Percentiles rank a stretch among this genome's conserved stretches.
These are phyloP conservation scores for Mylabris sibirica DNA, from an alignment of 2,888 invertebrate species.

Conservation along the genomic window DNA sequence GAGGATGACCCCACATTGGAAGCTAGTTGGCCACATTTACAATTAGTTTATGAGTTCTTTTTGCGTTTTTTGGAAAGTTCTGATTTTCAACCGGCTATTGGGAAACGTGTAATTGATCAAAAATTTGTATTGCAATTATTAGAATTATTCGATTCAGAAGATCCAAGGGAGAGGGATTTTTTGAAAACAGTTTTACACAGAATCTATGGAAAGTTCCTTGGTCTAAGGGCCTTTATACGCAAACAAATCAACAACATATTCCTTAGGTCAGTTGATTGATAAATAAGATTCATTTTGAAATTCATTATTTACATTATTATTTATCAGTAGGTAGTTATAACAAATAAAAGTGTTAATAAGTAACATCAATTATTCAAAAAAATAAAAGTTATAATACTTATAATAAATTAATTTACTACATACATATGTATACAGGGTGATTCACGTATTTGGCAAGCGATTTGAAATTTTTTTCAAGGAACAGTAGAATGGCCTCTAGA, in stretches of 20 bases:
- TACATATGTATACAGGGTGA: too few relatives aligned
- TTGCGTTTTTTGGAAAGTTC: conserved; percentile 97
- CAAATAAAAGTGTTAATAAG: conserved; percentile 4
- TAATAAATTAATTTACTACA: too few relatives aligned
- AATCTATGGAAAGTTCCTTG: conserved; percentile 97
- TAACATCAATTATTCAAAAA: neutral
- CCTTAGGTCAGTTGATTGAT: conserved; percentile 72
- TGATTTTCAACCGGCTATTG: conserved; percentile 96
- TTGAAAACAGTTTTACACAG: conserved; percentile 97
- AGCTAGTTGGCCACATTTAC: conserved; percentile 99
- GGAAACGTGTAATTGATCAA: conserved; percentile 86
- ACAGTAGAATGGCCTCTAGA: too few relatives aligned
- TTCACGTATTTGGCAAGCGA: too few relatives aligned
- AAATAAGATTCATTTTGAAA: too few relatives aligned
- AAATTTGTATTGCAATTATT: conserved; percentile 95
- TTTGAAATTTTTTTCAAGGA: too few relatives aligned
- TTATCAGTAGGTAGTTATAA: neutral
- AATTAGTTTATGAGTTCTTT: conserved; percentile 99
- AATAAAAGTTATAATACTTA: too few relatives aligned
- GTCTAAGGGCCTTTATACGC: conserved; percentile 93
- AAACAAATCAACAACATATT: conserved; percentile 99
- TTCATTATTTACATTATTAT: neutral
- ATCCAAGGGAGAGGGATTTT: conserved; percentile 95
- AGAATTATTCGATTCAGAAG: conserved; percentile 97
- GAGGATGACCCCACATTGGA: conserved; percentile 99